phyloP scores from a whole-genome alignment of 2,113 vertebrate genomes.

The Amphilophus citrinellus region DNA sequence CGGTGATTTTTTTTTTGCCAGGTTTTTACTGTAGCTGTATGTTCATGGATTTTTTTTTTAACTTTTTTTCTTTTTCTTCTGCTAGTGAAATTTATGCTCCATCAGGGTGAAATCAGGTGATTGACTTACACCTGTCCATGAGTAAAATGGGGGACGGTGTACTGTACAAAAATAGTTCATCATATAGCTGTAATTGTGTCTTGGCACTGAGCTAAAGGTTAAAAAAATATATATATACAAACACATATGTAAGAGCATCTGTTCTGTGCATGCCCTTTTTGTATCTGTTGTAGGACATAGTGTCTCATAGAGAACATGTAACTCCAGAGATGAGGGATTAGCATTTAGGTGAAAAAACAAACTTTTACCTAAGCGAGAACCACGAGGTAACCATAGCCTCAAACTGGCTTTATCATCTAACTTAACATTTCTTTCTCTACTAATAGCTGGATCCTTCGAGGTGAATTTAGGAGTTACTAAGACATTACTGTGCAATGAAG shows the following conservation, averaged over 20 bases:
- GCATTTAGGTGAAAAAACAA: neutral
- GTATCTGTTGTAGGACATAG: neutral
- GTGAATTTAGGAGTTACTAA: slow-evolving; percentile 10
- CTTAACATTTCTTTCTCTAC: neutral
- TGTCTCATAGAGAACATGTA: neutral
- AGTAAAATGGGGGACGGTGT: neutral
- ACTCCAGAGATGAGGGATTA: neutral
- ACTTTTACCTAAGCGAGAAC: neutral
- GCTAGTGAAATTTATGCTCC: neutral
- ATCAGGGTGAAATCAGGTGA: neutral
- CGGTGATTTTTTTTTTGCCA: fast-evolving
- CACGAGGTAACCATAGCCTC: slow-evolving; percentile 17
- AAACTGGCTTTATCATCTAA: slow-evolving; percentile 30
- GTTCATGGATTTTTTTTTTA: too few species aligned
- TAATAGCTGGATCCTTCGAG: neutral
- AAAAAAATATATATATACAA: too few species aligned
- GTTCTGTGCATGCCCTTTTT: neutral
- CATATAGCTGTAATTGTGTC: too few species aligned
- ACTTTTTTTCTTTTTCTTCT: neutral
- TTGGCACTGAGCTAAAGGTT: too few species aligned
- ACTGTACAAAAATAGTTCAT: neutral
- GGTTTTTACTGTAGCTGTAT: too few species aligned
- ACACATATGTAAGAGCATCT: neutral
- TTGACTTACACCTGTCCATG: neutral
- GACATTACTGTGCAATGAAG: neutral